Percentiles rank a stretch among this genome's conserved stretches.
phyloP scores from a whole-genome alignment of 2,888 invertebrate species.

The Stratiomys singularior region DNA sequence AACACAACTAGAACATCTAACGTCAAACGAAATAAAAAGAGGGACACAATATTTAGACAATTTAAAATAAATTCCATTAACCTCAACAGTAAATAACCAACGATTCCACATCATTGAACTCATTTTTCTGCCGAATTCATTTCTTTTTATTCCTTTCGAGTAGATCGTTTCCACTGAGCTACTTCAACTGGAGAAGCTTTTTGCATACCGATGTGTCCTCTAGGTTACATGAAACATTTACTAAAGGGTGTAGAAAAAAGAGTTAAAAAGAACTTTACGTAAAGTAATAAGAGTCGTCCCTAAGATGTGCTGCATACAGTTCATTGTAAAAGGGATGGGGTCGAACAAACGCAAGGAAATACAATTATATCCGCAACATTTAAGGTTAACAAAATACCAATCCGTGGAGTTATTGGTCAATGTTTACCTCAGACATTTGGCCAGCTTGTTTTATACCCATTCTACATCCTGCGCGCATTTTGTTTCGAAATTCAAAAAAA shows the following conservation, averaged over 20 bases:
- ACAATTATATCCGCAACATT: constrained; percentile 50
- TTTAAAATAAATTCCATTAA: constrained; percentile 37
- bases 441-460: no score
- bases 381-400: constrained; percentile 46
- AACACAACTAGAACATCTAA: no score
- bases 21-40: no score
- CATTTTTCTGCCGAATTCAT: constrained; percentile 2
- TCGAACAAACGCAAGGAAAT: constrained; percentile 15
- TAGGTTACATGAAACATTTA: constrained; percentile 36
- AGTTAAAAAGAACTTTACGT: neutral
- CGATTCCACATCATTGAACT: constrained; percentile 10
- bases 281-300: neutral
- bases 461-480: no score
- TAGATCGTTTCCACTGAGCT: constrained; percentile 29
- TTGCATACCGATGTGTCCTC: constrained; percentile 47
- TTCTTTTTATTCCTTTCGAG: constrained; percentile 19
- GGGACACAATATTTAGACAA: neutral
- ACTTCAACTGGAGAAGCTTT: constrained; percentile 42
- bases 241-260: constrained; percentile 31
- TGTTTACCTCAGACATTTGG: neutral
- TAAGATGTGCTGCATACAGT: neutral
- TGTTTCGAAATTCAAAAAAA: no score
- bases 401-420: constrained; percentile 23
- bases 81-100: constrained; percentile 37
- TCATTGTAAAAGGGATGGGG: neutral